Evolutionary conservation across 1,140 invertebrate genomes (phyloP), one percentile per base, ranked within the genome.

Genomic region (Brachystomella parvula): DNA sequence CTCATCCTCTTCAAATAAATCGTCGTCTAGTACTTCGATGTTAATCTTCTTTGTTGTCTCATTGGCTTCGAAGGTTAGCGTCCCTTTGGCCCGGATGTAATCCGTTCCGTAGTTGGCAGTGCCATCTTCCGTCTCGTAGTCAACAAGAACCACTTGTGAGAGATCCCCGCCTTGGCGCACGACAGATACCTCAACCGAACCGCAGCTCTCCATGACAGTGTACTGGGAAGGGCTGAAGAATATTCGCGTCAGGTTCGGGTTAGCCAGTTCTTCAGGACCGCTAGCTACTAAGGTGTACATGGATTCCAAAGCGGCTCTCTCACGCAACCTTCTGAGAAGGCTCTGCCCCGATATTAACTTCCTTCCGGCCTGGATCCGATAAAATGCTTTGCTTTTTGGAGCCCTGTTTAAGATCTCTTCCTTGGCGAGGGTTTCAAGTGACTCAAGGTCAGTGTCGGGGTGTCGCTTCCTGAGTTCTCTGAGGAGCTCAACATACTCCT

Each of bases 1-100:
- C 81, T 99, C 96, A 77, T 99, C 96, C 76, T 97, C 94, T 78
- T 99, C 96, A 77, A 98, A 99, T 1, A 98, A 87, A 65, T 99
- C 96, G 77, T 99, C 96, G 76, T 99, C 96, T 67, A 99, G 94
- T 17, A 99, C 92, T 76, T 92, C 89, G 26, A 96, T 81, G 28
- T 82, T 83, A 77, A 93, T 89, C 24, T 83, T 86, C 77, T 95
- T 92, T 71, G 88, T 87, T 19, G 85, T 86, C 72, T 96, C 93
- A 2, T 90, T 89, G 0, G 89, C 87, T 26, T 82, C 83, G 78
- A 99, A 99, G 57, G 83, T 83, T 1, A 99, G 77, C 0, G 88
- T 89, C 3, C 94, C 96, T 69, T 89, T 87, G 17, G 89, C 87
- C 32, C 86, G 85, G 35, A 94, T 84, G 78, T 96, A 99, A 77